phyloP scores from a whole-genome alignment of 2,888 invertebrate species.

The Sisyra terminalis region DNA sequence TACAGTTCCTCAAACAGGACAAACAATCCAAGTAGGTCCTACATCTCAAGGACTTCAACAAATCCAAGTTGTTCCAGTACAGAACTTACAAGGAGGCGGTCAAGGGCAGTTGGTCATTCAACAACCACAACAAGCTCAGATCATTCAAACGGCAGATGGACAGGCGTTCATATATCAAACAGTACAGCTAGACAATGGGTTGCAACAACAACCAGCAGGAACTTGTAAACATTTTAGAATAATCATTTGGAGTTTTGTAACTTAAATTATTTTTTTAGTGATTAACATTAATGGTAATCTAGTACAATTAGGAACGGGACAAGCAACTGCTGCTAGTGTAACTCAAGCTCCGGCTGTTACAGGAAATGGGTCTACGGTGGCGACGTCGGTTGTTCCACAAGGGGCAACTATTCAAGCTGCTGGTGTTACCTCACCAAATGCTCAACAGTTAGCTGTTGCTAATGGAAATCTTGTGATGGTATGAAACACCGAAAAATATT shows the following conservation, averaged over 20 bases:
- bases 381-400: slow-evolving; percentile 27
- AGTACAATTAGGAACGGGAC: slow-evolving; percentile 41
- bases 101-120: slow-evolving; percentile 42
- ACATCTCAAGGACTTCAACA: slow-evolving; percentile 48
- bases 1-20: slow-evolving; percentile 40
- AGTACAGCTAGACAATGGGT: slow-evolving; percentile 36
- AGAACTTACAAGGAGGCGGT: slow-evolving; percentile 37
- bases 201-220: slow-evolving; percentile 42
- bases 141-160: slow-evolving; percentile 83
- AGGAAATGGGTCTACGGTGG: slow-evolving; percentile 19
- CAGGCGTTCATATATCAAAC: slow-evolving; percentile 87
- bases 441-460: slow-evolving; percentile 36
- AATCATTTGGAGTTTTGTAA: not conserved
- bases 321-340: slow-evolving; percentile 25
- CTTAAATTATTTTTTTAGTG: slow-evolving; percentile 30
- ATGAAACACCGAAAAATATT: not conserved
- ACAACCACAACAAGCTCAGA: slow-evolving; percentile 53
- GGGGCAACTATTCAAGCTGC: slow-evolving; percentile 27
- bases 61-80: slow-evolving; percentile 57
- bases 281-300: slow-evolving; percentile 63
- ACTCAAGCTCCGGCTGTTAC: slow-evolving; percentile 23
- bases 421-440: slow-evolving; percentile 28
- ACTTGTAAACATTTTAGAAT: slow-evolving; percentile 4
- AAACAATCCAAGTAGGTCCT: slow-evolving; percentile 44
- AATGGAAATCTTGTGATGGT: slow-evolving; percentile 63